Evolutionary conservation across 2,797 vertebrate species (phyloP).

Genomic region (Coreius guichenoti): DNA sequence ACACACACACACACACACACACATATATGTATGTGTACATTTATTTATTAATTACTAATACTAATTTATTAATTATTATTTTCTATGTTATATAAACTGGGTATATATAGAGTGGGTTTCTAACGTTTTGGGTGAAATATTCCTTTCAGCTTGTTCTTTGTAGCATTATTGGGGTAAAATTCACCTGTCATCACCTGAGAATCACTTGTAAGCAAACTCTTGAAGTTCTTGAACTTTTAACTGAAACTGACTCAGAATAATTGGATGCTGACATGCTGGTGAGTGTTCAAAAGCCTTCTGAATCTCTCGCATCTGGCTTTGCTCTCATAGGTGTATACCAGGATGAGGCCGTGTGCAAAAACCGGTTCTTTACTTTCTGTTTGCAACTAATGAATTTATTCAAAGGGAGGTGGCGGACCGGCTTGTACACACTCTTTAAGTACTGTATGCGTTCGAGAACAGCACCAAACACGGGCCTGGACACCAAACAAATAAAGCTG

Average conservation of each 20-base stretch:
- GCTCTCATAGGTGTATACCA: neutral
- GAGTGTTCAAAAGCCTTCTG: neutral
- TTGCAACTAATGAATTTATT: conserved; percentile 43
- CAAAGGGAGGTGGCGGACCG: conserved; percentile 36
- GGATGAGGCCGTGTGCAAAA: neutral
- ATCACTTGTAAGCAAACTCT: neutral
- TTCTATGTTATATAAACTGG: neutral
- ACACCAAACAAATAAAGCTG: conserved; percentile 46
- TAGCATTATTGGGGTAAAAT: neutral
- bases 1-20: no score
- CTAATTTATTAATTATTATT: no score
- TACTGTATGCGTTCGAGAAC: conserved; percentile 38
- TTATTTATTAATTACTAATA: no score
- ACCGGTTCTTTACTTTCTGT: conserved; percentile 25
- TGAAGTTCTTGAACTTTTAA: conserved; percentile 1
- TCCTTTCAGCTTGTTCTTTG: neutral
- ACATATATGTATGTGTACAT: no score
- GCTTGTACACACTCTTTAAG: conserved; percentile 23
- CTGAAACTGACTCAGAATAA: conserved; percentile 9
- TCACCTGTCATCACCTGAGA: neutral
- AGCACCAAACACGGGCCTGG: conserved; percentile 5
- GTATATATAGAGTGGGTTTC: neutral
- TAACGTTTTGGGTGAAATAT: neutral
- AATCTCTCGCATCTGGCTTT: conserved; percentile 5
- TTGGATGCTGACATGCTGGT: neutral